A percentile compares a stretch with the other conserved stretches of the same genome.
Conservation (phyloP, 2,113 vertebrate genomes). For the Vimba vimba region DNA sequence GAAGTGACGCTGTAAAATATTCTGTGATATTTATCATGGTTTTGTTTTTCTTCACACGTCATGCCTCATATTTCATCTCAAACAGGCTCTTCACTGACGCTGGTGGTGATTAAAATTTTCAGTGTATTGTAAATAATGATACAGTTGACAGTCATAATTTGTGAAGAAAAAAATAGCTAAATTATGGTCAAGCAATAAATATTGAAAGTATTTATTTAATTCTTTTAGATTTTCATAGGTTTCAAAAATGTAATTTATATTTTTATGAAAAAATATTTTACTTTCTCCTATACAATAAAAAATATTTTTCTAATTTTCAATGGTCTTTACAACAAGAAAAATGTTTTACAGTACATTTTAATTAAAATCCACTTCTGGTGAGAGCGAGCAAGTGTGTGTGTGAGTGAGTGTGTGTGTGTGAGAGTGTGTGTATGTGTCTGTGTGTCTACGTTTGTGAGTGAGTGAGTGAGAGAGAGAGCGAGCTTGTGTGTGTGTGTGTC, state of each 20-base stretch:
- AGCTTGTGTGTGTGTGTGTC: accelerated
- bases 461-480: accelerated
- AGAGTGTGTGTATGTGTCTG: too few species aligned
- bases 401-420: too few species aligned
- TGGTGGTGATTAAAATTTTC: neutral
- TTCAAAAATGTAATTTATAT: neutral
- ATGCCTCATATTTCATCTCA: constrained; percentile 16
- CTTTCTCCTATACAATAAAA: neutral
- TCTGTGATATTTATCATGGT: neutral
- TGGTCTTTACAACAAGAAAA: too few species aligned
- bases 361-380: neutral
- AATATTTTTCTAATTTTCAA: neutral
- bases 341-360: neutral
- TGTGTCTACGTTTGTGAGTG: too few species aligned
- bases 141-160: neutral
- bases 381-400: too few species aligned
- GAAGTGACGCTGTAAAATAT: neutral
- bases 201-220: too few species aligned
- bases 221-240: neutral
- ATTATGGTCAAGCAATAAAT: neutral
- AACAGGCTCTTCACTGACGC: neutral
- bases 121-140: neutral
- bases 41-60: neutral
- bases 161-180: neutral
- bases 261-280: neutral